phyloP scores from a whole-genome alignment of 2,888 invertebrate species.

The Calliscelio sp. region DNA sequence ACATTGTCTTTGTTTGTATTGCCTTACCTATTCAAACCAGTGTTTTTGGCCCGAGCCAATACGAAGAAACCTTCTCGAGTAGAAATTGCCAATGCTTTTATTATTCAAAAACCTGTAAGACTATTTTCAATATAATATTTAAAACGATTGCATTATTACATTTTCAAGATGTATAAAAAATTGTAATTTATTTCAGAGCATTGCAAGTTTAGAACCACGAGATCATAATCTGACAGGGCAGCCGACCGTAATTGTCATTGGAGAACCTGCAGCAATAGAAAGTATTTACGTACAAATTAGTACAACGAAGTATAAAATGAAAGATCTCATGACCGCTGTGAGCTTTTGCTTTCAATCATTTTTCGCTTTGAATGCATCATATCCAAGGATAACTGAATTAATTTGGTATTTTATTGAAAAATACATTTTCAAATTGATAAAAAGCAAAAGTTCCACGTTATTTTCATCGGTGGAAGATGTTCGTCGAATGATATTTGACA shows the following conservation, averaged over 20 bases:
- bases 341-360: constrained; percentile 51
- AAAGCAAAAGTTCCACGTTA: too few species aligned
- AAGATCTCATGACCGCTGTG: constrained; percentile 25
- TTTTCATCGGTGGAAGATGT: too few species aligned
- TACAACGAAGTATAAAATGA: constrained; percentile 22
- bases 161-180: too few species aligned
- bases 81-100: constrained; percentile 25
- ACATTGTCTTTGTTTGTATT: constrained; percentile 30
- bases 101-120: constrained; percentile 33
- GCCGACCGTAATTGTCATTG: constrained; percentile 51
- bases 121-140: neutral
- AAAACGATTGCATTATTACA: too few species aligned
- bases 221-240: constrained; percentile 25
- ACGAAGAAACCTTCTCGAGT: constrained; percentile 25
- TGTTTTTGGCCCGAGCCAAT: constrained; percentile 19
- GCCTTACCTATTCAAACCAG: constrained; percentile 26
- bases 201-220: neutral
- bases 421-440: too few species aligned
- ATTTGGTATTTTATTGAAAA: too few species aligned
- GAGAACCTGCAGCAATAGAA: constrained; percentile 5
- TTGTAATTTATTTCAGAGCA: too few species aligned
- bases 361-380: constrained; percentile 52
- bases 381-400: constrained; percentile 34
- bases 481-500: too few species aligned
- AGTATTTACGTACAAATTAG: constrained; percentile 41